phyloP scores from a whole-genome alignment of 2,797 vertebrate species.

The Ciconia nigra region DNA sequence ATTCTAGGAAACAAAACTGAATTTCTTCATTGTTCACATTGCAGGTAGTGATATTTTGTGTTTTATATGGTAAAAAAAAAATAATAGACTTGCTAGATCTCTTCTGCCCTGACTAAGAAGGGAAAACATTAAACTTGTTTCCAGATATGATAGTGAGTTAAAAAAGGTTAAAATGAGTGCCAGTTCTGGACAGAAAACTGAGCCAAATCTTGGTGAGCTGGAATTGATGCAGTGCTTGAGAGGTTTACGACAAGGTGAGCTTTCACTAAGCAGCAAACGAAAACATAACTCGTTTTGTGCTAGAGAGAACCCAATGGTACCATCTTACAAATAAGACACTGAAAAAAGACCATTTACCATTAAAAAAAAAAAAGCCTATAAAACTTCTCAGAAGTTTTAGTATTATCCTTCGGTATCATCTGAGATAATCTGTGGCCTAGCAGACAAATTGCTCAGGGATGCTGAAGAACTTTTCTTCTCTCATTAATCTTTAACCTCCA shows the following conservation, averaged over 20 bases:
- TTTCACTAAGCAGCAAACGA: neutral
- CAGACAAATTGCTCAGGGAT: neutral
- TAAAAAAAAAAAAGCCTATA: neutral
- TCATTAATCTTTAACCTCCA: neutral
- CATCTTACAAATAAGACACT: neutral
- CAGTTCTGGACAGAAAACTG: neutral
- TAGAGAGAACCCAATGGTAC: neutral
- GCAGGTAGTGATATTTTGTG: neutral
- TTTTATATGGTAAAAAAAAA: constrained; percentile 23
- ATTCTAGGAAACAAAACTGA: constrained; percentile 16
- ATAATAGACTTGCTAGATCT: neutral
- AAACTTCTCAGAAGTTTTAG: neutral
- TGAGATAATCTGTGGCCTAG: neutral
- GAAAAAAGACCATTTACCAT: neutral
- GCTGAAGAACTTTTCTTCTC: neutral
- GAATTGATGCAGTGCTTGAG: neutral
- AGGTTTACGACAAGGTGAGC: neutral
- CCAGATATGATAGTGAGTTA: neutral
- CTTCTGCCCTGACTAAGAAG: neutral
- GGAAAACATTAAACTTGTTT: neutral
- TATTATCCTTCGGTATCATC: neutral
- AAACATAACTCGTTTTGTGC: neutral
- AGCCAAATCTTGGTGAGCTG: neutral
- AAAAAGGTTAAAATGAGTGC: neutral
- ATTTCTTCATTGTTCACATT: neutral